phyloP scores from a whole-genome alignment of 2,888 invertebrate genomes.

The Glaucopsyche alexis region DNA sequence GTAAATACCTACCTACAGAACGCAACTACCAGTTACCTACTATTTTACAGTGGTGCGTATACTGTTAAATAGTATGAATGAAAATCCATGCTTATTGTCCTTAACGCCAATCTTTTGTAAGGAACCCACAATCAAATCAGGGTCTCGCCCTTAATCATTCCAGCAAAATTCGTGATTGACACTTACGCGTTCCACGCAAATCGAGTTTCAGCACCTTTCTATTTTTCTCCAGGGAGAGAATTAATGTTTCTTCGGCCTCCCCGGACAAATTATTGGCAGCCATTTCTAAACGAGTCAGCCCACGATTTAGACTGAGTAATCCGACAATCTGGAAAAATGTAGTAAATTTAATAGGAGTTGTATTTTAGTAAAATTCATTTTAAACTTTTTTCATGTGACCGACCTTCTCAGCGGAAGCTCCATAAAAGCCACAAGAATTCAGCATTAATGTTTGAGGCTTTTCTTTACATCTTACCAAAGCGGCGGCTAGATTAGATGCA shows the following conservation, averaged over 20 bases:
- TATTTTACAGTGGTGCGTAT: no score
- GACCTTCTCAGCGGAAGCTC: slow-evolving; percentile 74
- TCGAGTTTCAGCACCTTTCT: slow-evolving; percentile 61
- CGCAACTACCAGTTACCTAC: no score
- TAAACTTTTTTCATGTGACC: slow-evolving; percentile 14
- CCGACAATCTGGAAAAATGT: slow-evolving; percentile 66
- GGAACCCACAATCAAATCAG: neutral
- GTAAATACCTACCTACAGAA: no score
- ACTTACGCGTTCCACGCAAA: slow-evolving; percentile 67
- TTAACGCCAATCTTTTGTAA: neutral
- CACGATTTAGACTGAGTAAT: slow-evolving; percentile 75
- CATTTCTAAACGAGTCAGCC: slow-evolving; percentile 76
- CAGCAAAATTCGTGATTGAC: slow-evolving; percentile 27
- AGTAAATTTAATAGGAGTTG: neutral
- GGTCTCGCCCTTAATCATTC: neutral
- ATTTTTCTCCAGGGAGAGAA: slow-evolving; percentile 62
- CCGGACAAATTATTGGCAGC: slow-evolving; percentile 81
- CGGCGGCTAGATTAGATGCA: slow-evolving; percentile 79
- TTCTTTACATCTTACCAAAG: slow-evolving; percentile 76
- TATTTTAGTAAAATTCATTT: neutral
- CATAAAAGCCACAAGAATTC: slow-evolving; percentile 77
- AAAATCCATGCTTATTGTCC: neutral
- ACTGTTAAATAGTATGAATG: no score
- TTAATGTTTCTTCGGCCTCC: slow-evolving; percentile 72
- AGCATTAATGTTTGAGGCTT: slow-evolving; percentile 78